Base-by-base conservation (phyloP, 2,888 invertebrate species). In the Pediacus dermestoides region DNA sequence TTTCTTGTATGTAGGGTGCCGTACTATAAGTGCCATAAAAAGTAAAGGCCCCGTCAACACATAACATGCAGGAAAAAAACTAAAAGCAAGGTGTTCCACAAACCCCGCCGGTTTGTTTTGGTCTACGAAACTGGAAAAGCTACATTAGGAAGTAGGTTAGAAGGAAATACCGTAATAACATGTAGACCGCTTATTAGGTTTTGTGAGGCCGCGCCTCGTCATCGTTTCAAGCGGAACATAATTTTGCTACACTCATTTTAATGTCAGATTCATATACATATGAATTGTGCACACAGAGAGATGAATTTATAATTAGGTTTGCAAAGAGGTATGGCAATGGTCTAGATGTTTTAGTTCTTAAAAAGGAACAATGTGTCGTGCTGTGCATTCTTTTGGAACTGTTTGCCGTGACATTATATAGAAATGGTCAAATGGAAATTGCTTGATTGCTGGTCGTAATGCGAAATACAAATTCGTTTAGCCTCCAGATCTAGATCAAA, bases 131-230 rank as follows among this genome's bases (percentile, higher is more conserved):
- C 52, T 44, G 47, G 50, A 52, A 52, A 45, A 39, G 52, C 41
- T 46, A 37, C 50, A 46, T 48, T 46, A 37, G 49, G 50, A 53
- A 53, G 52, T 55, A 39, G 53, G 57, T 57, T 52, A 57, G 41
- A 51, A 53, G 57, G 52, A 57, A 57, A 55, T 52, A 52, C 54
- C 56, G 56, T 53, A 53, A 57, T 46, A 18, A 36, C 47, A 50
- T 44, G 44, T 43, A 37, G 31, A 21, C 33, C 30, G 37, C 18
- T 8, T 16, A 9, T 32, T 21, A 16, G n/a, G 12, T 21, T 2
- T 21, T 33, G 8, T 21, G 18, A 22, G 16, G 21, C 9, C 21
- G 21, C 21, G 21, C 21, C 21, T 18, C 21, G 6, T n/a, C 21
- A 18, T n/a, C n/a, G n/a, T n/a, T n/a, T n/a, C n/a, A 18, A 18